Percentiles rank a stretch among this genome's conserved stretches.
Conservation (phyloP, 2,888 invertebrate species). For the Serrognathus titanus region DNA sequence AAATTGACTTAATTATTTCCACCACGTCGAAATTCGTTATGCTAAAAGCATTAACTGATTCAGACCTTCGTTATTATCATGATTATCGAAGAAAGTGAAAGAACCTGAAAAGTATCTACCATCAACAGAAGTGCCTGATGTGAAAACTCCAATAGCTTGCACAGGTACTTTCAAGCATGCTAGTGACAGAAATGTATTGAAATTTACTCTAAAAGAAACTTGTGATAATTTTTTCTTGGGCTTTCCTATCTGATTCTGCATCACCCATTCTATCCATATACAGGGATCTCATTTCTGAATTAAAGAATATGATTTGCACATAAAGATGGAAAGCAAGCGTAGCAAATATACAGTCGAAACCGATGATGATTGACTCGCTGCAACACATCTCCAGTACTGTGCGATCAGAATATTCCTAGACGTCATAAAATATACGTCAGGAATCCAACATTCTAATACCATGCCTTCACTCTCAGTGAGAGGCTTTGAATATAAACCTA, state of each 20-base stretch:
- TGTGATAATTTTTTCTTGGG: conserved; percentile 8
- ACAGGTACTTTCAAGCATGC: too few species aligned
- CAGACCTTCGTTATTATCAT: too few species aligned
- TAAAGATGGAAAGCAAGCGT: conserved; percentile 6
- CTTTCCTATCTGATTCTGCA: neutral
- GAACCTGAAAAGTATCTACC: too few species aligned
- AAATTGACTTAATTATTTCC: neutral
- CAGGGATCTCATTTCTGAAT: conserved; percentile 4
- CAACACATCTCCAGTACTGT: conserved; percentile 2
- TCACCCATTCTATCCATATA: neutral
- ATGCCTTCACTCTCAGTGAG: neutral
- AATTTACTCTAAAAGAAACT: conserved; percentile 11
- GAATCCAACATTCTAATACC: conserved; percentile 6
- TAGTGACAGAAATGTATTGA: neutral
- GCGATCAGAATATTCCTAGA: neutral
- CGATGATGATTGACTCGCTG: neutral
- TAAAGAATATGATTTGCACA: conserved; percentile 4
- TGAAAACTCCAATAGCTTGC: too few species aligned
- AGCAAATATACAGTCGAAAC: conserved; percentile 7
- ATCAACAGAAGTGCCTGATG: too few species aligned
- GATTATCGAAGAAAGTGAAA: too few species aligned
- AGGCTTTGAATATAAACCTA: conserved; percentile 5
- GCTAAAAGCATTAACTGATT: too few species aligned
- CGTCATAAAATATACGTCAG: neutral
- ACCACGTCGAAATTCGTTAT: too few species aligned